phyloP scores from a whole-genome alignment of 2,113 vertebrate species.

The Phocoena sinus region DNA sequence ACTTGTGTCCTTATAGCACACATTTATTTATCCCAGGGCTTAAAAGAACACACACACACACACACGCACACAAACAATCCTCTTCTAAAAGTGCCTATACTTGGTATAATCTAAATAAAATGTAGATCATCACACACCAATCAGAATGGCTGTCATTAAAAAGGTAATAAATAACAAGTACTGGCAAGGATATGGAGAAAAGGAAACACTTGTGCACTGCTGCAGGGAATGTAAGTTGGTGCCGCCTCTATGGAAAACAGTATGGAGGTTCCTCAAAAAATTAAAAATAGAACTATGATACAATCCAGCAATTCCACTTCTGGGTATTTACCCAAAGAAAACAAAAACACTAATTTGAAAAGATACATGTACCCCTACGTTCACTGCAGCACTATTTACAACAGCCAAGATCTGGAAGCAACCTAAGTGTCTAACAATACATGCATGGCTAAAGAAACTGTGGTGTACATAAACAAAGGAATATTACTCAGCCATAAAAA shows the following conservation, averaged over 20 bases:
- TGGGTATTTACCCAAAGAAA: neutral
- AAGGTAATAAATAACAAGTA: neutral
- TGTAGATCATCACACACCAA: neutral
- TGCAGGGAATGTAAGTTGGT: no score
- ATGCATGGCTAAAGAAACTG: neutral
- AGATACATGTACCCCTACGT: neutral
- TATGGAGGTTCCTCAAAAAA: neutral
- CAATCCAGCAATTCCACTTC: neutral
- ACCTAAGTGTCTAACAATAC: neutral
- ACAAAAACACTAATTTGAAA: neutral
- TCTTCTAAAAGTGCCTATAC: neutral
- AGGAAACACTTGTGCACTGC: no score
- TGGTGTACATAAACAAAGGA: neutral
- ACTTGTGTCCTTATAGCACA: neutral
- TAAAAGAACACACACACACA: neutral
- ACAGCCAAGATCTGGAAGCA: neutral
- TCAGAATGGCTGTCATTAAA: neutral
- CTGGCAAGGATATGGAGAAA: neutral
- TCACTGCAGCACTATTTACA: neutral
- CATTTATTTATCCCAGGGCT: neutral
- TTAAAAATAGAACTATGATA: neutral
- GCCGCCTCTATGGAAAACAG: neutral
- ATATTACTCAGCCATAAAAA: neutral
- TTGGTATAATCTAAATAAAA: slow-evolving; percentile 10
- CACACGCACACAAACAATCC: neutral